Percentiles rank a stretch among this genome's conserved stretches.
phyloP scores from a whole-genome alignment of 2,797 vertebrate species.

The Arvicola amphibius region DNA sequence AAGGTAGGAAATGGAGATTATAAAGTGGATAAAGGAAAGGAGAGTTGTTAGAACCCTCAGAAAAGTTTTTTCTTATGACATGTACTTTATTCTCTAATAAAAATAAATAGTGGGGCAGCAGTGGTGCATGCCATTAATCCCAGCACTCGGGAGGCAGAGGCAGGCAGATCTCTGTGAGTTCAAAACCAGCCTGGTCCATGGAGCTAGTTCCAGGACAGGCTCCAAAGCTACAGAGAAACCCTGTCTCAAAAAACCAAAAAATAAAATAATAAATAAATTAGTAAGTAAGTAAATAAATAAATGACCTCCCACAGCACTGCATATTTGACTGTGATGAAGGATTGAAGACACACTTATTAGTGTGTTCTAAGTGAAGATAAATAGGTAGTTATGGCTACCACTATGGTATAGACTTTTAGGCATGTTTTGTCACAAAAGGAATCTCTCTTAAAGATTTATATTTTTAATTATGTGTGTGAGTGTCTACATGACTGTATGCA shows the following conservation, averaged over 20 bases:
- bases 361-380: constrained; percentile 20
- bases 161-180: too few relatives aligned
- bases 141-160: too few relatives aligned
- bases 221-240: too few relatives aligned
- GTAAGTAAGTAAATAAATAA: background rate
- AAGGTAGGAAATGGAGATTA: constrained; percentile 7
- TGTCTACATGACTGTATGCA: background rate
- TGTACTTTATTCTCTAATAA: background rate
- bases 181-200: too few relatives aligned
- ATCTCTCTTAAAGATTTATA: background rate
- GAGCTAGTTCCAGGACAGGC: too few relatives aligned
- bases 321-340: background rate
- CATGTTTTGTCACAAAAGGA: background rate
- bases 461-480: background rate
- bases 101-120: background rate
- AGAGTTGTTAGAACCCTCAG: background rate
- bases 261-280: too few relatives aligned
- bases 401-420: background rate
- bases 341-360: background rate
- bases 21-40: background rate
- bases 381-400: background rate
- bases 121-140: too few relatives aligned
- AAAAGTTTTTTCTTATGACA: background rate
- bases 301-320: background rate
- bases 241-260: too few relatives aligned